phyloP scores from a whole-genome alignment of 2,888 invertebrate genomes.

The Bruchidius siliquastri region DNA sequence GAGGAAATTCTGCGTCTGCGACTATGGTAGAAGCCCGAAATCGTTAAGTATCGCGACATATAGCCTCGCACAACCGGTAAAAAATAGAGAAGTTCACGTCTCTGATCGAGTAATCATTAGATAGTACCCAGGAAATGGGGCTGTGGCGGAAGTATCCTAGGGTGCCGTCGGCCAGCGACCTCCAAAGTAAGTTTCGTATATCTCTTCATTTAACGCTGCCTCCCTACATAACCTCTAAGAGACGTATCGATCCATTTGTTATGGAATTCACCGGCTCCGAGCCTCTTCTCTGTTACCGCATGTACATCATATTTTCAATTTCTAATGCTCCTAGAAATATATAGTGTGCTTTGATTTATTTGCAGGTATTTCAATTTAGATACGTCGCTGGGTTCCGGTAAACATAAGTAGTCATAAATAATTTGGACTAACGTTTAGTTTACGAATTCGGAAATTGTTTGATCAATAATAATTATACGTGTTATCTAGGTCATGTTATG shows the following conservation, averaged over 20 bases:
- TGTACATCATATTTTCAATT: too few relatives aligned
- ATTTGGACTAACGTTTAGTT: too few relatives aligned
- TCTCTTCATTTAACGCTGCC: background rate
- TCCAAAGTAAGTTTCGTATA: slow-evolving; percentile 28
- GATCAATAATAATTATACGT: too few relatives aligned
- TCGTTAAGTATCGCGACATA: background rate
- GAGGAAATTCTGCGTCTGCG: background rate
- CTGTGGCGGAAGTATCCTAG: slow-evolving; percentile 34
- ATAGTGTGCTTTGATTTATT: too few relatives aligned
- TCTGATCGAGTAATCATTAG: background rate
- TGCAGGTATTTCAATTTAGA: too few relatives aligned
- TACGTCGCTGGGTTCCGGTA: too few relatives aligned
- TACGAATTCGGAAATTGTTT: too few relatives aligned
- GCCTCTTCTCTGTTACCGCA: too few relatives aligned
- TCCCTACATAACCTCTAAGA: slow-evolving; percentile 6
- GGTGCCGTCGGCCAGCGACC: slow-evolving; percentile 33
- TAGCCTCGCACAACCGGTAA: background rate
- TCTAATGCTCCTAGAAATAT: too few relatives aligned
- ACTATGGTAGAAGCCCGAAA: background rate
- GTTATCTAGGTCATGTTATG: too few relatives aligned
- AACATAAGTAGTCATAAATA: too few relatives aligned
- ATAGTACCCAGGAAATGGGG: slow-evolving; percentile 19
- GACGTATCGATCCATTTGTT: background rate
- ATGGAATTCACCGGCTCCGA: background rate
- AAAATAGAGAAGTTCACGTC: background rate